These are phyloP conservation scores for Ondatra zibethicus DNA, from an alignment of 2,113 vertebrate species.

Conservation along the genomic window DNA sequence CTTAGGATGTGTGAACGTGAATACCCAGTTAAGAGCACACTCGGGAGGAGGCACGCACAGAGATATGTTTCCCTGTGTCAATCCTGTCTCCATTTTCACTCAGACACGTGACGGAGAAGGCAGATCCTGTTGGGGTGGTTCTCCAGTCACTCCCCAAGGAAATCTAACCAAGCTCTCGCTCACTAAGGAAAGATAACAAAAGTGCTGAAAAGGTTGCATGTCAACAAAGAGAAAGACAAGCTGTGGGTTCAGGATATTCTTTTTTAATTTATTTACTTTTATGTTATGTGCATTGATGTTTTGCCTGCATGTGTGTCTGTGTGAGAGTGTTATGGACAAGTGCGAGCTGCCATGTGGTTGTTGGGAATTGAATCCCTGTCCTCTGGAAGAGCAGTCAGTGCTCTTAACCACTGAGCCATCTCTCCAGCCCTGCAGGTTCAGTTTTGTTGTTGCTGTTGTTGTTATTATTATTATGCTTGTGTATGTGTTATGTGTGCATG, in stretches of 20 bases:
- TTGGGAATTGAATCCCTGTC: neutral
- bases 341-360: neutral
- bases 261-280: neutral
- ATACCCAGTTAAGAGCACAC: neutral
- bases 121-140: neutral
- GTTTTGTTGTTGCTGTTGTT: neutral
- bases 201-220: rapidly evolving
- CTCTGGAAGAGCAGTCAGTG: neutral
- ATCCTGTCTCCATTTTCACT: neutral
- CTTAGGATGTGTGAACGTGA: neutral
- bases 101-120: neutral
- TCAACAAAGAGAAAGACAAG: neutral
- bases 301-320: neutral
- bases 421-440: neutral
- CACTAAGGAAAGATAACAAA: neutral
- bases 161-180: rapidly evolving
- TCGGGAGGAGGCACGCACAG: neutral
- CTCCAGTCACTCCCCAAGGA: neutral
- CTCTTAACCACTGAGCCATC: neutral
- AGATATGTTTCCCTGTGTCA: neutral
- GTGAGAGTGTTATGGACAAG: neutral
- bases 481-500: neutral
- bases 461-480: neutral
- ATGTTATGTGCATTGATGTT: neutral
- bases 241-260: neutral